Evolutionary conservation across 2,888 invertebrate genomes (phyloP), one percentile per base, ranked within the genome.

Genomic region (Ophion ellenae): DNA sequence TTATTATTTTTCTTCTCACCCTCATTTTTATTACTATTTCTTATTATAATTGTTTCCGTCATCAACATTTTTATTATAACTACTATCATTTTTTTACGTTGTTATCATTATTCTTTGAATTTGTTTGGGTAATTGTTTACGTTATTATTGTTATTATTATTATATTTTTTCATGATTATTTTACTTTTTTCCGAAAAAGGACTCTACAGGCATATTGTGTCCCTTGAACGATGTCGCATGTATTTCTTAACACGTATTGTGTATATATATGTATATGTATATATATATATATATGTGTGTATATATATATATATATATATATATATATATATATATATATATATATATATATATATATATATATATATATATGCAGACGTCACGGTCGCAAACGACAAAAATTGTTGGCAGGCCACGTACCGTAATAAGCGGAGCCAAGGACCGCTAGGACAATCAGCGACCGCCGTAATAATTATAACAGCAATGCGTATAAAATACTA

Each of bases 391-490:
- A 84, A 90, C 91, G 90, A 91, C 89, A 92, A 86, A 94, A 93
- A 93, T 94, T 93, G 92, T 86, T 89, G 87, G 86, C 86, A 53
- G 36, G 11, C 28, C 81, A 86, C 90, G 89, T 92, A 93, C 94
- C 93, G 94, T 92, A 81, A 81, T 81, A 94, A 93, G 92, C 89
- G 88, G 87, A 92, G 90, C 88, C 91, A 90, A 92, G 91, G 89
- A 92, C 94, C 93, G 94, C 94, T 93, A 94, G 89, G 91, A 92
- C 92, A 93, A 93, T 93, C 90, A 88, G 88, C 86, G 66, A 73
- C 76, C 4, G 90, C 92, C 91, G 91, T 89, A 90, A 92, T 93
- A 92, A 93, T 93, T 93, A 90, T 74, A 80, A 73, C 76, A 74
- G 74, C 73, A 81, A 57, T 32, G 20, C 24, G 47, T 71, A 24